Evolutionary conservation across 2,888 invertebrate species (phyloP).

Genomic region (Agriotes lineatus): DNA sequence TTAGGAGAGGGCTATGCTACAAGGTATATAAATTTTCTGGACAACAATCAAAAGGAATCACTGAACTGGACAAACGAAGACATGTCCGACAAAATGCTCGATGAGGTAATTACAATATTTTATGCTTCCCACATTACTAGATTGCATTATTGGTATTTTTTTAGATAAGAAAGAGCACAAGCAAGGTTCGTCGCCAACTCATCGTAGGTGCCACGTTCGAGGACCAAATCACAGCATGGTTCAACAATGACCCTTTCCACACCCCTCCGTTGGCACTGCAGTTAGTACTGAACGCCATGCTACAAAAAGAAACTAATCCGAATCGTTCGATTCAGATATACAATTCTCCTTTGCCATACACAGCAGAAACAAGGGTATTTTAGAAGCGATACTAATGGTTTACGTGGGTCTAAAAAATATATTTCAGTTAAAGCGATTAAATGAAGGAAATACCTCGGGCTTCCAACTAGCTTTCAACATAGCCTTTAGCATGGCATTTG

Average conservation of each 20-base stretch:
- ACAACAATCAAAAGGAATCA: too few relatives aligned
- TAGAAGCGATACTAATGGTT: too few relatives aligned
- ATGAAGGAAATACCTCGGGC: slow-evolving; percentile 63
- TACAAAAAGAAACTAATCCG: slow-evolving; percentile 60
- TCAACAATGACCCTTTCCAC: slow-evolving; percentile 81
- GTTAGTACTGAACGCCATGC: slow-evolving; percentile 66
- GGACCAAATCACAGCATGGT: slow-evolving; percentile 73
- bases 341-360: slow-evolving; percentile 79
- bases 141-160: slow-evolving; percentile 64
- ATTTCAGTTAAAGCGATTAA: slow-evolving; percentile 54
- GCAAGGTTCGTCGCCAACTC: slow-evolving; percentile 62
- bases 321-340: slow-evolving; percentile 64
- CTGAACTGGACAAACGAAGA: too few relatives aligned
- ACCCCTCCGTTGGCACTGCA: slow-evolving; percentile 74
- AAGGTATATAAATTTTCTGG: too few relatives aligned
- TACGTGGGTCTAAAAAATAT: too few relatives aligned
- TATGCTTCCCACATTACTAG: too few relatives aligned
- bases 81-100: background rate
- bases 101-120: too few relatives aligned
- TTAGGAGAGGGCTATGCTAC: too few relatives aligned
- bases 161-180: slow-evolving; percentile 66
- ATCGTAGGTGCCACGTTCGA: slow-evolving; percentile 72
- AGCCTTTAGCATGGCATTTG: slow-evolving; percentile 80
- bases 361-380: slow-evolving; percentile 70
- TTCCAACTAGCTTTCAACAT: slow-evolving; percentile 76